Conservation (phyloP, 2,113 vertebrate species). For the Microtus oregoni region DNA sequence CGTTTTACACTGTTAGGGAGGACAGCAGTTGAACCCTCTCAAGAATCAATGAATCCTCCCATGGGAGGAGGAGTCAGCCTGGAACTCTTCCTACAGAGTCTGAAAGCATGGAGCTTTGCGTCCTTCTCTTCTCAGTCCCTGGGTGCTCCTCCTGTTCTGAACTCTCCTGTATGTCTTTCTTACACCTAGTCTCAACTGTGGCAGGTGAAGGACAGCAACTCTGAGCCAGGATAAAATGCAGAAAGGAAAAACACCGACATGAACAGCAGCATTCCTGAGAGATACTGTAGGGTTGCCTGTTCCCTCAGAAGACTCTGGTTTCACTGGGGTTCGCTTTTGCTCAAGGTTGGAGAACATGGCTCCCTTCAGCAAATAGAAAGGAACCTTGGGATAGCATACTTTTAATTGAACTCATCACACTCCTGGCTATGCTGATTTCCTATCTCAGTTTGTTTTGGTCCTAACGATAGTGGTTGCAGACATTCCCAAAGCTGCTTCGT, state of each 20-base stretch:
- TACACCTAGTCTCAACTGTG: background rate
- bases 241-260: background rate
- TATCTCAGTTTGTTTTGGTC: rapidly evolving
- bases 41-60: too few relatives aligned
- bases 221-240: background rate
- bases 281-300: too few relatives aligned
- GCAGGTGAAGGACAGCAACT: background rate
- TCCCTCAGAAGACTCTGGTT: background rate
- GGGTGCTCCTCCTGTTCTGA: background rate
- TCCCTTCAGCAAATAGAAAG: background rate
- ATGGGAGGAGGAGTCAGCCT: background rate
- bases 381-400: background rate
- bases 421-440: too few relatives aligned
- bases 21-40: background rate
- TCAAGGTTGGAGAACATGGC: background rate
- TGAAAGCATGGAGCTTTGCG: background rate
- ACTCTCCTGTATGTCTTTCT: background rate
- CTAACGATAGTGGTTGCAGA: background rate
- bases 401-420: background rate
- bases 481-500: background rate
- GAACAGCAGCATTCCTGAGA: too few relatives aligned
- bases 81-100: background rate
- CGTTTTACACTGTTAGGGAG: background rate
- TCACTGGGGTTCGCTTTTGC: background rate
- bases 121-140: background rate